Evolutionary conservation across 2,797 vertebrate genomes (phyloP).

Genomic region (Oryzias dopingdopingensis): DNA sequence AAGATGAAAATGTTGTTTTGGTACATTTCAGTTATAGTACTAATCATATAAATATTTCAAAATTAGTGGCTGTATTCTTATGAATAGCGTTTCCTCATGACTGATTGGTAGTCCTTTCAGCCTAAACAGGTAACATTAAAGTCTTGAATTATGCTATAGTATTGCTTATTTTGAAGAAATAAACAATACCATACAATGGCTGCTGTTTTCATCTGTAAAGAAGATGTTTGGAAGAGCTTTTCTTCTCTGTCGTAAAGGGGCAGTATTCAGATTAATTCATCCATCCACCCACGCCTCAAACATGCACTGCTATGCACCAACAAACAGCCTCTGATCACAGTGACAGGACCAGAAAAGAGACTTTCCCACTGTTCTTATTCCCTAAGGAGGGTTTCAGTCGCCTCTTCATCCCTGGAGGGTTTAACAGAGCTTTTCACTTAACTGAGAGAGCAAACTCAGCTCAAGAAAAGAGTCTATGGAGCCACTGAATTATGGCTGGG

Average conservation of each 20-base stretch:
- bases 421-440: conserved; percentile 6
- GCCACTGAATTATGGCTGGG: not conserved
- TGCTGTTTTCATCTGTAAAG: not conserved
- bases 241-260: conserved; percentile 14
- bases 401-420: conserved; percentile 1
- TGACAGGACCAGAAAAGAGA: conserved; percentile 7
- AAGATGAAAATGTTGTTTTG: not conserved
- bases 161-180: too few relatives aligned
- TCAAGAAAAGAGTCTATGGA: not conserved
- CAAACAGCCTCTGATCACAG: conserved; percentile 35
- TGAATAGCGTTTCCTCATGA: too few relatives aligned
- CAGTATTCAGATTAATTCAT: conserved; percentile 30
- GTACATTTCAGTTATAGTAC: not conserved
- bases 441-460: conserved; percentile 1
- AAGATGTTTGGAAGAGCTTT: not conserved
- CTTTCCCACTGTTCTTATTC: conserved; percentile 5
- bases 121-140: too few relatives aligned
- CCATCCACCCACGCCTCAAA: conserved; percentile 57
- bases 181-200: too few relatives aligned
- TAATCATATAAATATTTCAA: too few relatives aligned
- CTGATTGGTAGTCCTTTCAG: too few relatives aligned
- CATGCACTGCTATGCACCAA: conserved; percentile 37
- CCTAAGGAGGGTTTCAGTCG: not conserved
- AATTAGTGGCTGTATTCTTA: too few relatives aligned
- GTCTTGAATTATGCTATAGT: too few relatives aligned